Conservation (phyloP, 2,888 invertebrate genomes). For the Melieria omissa region DNA sequence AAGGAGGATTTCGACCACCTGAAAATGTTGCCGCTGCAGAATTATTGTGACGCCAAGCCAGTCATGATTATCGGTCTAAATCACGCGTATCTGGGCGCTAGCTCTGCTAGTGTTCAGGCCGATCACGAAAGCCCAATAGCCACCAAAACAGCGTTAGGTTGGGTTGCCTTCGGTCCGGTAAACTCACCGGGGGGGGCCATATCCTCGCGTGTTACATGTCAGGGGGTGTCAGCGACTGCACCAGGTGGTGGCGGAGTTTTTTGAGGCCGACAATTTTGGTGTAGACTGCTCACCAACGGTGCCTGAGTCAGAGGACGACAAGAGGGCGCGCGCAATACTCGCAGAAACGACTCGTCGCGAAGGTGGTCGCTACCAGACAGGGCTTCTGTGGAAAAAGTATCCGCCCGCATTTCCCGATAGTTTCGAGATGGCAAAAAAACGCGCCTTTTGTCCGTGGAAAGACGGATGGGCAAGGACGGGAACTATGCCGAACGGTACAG, state of each 20-base stretch:
- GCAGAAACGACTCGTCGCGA: no score
- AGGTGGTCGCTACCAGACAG: no score
- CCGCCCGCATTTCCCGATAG: no score
- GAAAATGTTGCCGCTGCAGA: conserved; percentile 4
- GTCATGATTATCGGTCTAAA: conserved; percentile 5
- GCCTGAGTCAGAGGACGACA: conserved; percentile 5
- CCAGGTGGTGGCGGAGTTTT: neutral
- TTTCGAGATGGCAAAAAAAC: no score
- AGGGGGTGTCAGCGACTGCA: neutral
- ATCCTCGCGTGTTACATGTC: neutral
- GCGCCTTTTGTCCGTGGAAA: no score
- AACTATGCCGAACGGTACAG: no score
- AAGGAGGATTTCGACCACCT: conserved; percentile 10
- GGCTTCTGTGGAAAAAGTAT: no score
- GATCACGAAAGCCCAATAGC: neutral
- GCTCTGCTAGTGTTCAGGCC: neutral
- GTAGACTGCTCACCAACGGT: neutral
- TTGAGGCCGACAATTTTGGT: neutral
- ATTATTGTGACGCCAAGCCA: neutral
- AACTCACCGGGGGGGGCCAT: neutral
- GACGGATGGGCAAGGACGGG: no score
- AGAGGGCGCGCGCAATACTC: neutral
- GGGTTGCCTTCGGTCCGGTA: neutral
- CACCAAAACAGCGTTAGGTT: neutral
- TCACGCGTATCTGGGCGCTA: conserved; percentile 8